These are phyloP conservation scores for Raphicerus campestris DNA, from an alignment of 2,113 vertebrate genomes.

Conservation along the genomic window DNA sequence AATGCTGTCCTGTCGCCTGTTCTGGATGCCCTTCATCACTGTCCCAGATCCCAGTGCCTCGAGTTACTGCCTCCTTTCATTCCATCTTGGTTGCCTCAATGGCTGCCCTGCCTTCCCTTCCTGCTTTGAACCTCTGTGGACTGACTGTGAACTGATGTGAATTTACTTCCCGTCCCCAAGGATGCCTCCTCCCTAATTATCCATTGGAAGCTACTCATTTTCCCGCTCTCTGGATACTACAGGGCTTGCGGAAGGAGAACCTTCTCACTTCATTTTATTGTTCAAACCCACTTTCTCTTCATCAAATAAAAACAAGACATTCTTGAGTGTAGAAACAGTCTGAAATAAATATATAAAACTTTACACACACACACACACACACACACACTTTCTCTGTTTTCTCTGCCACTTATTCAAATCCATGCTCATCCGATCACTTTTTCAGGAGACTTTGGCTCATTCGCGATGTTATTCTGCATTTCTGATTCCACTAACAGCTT, in stretches of 20 bases:
- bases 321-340: neutral
- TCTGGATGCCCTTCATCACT: neutral
- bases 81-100: no score
- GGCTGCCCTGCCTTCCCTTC: neutral
- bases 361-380: neutral
- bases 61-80: no score
- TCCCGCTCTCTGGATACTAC: neutral
- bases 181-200: neutral
- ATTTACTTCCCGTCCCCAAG: no score
- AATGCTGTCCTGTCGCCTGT: neutral
- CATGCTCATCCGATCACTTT: neutral
- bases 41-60: neutral
- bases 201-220: neutral
- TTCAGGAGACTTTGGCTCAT: neutral
- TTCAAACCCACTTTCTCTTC: neutral
- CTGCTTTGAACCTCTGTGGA: neutral
- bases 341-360: neutral
- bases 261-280: neutral
- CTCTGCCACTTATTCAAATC: neutral
- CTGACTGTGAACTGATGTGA: neutral
- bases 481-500: neutral
- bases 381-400: neutral
- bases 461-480: neutral
- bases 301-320: neutral
- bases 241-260: neutral